These are phyloP conservation scores for Laterallus jamaicensis DNA, from an alignment of 2,113 vertebrate species.

Conservation along the genomic window DNA sequence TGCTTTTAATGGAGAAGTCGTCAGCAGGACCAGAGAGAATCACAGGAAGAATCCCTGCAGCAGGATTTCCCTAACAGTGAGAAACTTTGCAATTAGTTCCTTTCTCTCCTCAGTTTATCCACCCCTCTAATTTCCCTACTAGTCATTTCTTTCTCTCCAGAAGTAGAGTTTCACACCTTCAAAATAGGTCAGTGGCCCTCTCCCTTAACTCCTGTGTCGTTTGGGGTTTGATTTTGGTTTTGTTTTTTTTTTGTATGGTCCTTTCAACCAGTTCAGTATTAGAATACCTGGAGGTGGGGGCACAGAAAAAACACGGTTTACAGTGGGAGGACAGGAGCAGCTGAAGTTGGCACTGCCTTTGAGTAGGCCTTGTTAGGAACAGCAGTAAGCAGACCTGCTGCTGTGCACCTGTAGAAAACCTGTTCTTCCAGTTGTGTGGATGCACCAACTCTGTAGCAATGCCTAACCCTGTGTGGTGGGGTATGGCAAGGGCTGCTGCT, in stretches of 20 bases:
- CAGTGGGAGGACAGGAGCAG: background rate
- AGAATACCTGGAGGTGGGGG: background rate
- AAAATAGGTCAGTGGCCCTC: background rate
- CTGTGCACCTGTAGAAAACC: background rate
- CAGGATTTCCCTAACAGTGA: background rate
- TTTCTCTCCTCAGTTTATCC: background rate
- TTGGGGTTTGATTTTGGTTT: background rate
- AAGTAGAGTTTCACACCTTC: background rate
- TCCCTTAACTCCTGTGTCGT: background rate
- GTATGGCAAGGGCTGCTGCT: background rate
- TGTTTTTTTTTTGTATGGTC: background rate
- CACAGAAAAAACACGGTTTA: background rate
- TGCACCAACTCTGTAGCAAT: background rate
- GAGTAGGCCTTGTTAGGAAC: background rate
- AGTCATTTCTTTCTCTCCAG: background rate
- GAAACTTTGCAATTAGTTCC: background rate
- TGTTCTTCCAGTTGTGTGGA: background rate
- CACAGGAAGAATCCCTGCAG: background rate
- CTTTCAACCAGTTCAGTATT: accelerated
- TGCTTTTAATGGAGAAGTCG: background rate
- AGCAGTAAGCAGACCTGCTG: background rate
- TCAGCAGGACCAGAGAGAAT: background rate
- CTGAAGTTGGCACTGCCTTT: background rate
- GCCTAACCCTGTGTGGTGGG: background rate
- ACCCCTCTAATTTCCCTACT: background rate